Evolutionary conservation across 2,113 vertebrate genomes (phyloP), one percentile per base, ranked within the genome.

Genomic region (Xerus inauris): DNA sequence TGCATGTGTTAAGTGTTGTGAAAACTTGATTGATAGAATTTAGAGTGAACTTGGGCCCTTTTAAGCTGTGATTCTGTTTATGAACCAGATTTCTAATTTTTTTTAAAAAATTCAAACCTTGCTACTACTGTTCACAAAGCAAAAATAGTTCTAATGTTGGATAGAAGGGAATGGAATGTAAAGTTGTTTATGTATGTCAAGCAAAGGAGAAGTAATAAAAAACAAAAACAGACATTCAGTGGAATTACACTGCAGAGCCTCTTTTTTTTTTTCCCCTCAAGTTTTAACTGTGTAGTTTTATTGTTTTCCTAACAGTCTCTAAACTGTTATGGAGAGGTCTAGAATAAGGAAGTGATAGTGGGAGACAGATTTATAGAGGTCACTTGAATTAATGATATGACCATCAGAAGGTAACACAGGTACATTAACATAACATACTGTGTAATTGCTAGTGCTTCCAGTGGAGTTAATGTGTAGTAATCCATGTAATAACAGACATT

Each of bases 401-500:
- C 91, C 96, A 97, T 95, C 92, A 95, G 97, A 98, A 92, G 98
- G 97, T 97, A 96, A 96, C 76, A 95, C 82, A 54, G 79, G 91
- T 97, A 54, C 89, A 96, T 97, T 96, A 96, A 97, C 72, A 71
- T 95, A 97, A 95, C 64, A 96, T 92, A 93, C 80, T 97, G 93
- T 97, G 69, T 97, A 98, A 98, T 98, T 97, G 96, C 79, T 69
- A 72, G 20, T 93, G 92, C 91, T 98, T 97, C 94, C 91, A 95
- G 71, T 88, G 97, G 96, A 97, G 96, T 97, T 97, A 95, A 89
- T 96, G 95, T 98, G 98, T 97, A 97, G 97, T 97, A 98, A 96
- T 89, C 95, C 92, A 95, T 97, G 96, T 93, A 98, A 98, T 96
- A 98, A 98, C 81, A 94, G 11, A 45, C 89, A 96, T 97, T 98